phyloP scores from a whole-genome alignment of 1,140 invertebrate species.

The Drosophila nannoptera region DNA sequence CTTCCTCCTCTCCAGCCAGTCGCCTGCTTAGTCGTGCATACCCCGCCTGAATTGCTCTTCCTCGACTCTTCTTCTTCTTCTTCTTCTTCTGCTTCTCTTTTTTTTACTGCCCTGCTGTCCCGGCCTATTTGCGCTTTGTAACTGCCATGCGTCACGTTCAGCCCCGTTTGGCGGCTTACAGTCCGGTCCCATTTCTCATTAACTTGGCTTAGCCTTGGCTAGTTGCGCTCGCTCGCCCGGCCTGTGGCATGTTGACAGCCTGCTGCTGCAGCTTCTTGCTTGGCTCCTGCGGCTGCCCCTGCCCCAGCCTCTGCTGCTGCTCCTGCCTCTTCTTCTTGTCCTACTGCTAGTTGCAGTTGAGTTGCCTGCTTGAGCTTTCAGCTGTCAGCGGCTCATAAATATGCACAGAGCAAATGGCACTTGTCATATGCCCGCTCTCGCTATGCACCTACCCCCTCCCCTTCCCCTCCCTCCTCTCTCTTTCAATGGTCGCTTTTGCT shows the following conservation, averaged over 20 bases:
- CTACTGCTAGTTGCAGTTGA: constrained; percentile 9
- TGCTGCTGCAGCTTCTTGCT: neutral
- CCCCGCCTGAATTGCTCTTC: neutral
- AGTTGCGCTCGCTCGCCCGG: neutral
- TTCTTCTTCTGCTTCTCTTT: neutral
- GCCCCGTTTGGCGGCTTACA: constrained; percentile 38
- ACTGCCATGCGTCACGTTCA: constrained; percentile 61
- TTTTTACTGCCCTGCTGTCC: constrained; percentile 16
- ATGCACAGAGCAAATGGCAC: constrained; percentile 45
- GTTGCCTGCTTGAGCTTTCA: constrained; percentile 22
- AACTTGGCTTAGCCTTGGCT: constrained; percentile 40
- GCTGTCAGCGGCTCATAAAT: constrained; percentile 66
- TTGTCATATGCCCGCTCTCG: constrained; percentile 17
- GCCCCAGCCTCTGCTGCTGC: constrained; percentile 4
- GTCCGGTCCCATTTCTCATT: constrained; percentile 57
- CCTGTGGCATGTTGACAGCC: constrained; percentile 33
- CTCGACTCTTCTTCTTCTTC: neutral
- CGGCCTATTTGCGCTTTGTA: constrained; percentile 47
- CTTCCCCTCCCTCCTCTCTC: neutral
- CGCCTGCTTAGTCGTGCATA: neutral
- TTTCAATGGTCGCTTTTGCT: neutral
- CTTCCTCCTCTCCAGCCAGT: neutral
- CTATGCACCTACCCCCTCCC: neutral
- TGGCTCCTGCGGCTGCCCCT: too few relatives aligned
- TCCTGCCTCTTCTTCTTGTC: neutral